These are phyloP conservation scores for Brachionus rotundiformis DNA, from an alignment of 1,140 invertebrate genomes.

Conservation along the genomic window DNA sequence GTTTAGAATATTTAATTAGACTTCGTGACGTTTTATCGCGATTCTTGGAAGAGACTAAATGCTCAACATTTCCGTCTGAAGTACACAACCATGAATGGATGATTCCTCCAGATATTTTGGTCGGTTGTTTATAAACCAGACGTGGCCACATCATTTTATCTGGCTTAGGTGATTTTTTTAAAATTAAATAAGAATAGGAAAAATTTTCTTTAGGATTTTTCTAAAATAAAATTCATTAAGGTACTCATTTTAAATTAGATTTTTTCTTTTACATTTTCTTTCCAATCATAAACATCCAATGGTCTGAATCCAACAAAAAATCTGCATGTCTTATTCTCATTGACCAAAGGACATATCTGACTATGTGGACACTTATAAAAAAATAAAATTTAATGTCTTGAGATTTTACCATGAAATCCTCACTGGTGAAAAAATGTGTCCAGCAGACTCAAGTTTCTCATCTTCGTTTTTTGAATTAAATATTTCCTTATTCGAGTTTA, in stretches of 20 bases:
- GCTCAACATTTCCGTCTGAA: constrained; percentile 26
- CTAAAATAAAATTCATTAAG: background rate
- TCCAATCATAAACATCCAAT: background rate
- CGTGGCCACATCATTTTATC: background rate
- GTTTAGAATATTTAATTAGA: constrained; percentile 33
- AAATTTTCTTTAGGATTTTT: constrained; percentile 6
- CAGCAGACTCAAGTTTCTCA: background rate
- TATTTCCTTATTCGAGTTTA: background rate
- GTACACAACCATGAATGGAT: constrained; percentile 40
- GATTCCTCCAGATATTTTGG: background rate
- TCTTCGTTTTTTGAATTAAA: background rate
- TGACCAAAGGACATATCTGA: background rate
- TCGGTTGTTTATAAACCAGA: constrained; percentile 31
- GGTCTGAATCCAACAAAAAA: constrained; percentile 33
- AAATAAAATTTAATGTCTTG: background rate
- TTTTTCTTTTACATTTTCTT: background rate
- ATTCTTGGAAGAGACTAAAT: constrained; percentile 42
- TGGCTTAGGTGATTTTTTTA: background rate
- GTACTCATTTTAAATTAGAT: background rate
- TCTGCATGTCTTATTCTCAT: background rate
- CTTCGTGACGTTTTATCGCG: constrained; percentile 18
- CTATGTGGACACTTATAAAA: constrained; percentile 43
- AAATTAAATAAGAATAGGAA: constrained; percentile 18
- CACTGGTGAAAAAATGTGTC: constrained; percentile 27
- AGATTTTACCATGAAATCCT: background rate